Base-by-base conservation (phyloP, 92 coral and sea anemone species). In the Palythoa grandiflora region DNA sequence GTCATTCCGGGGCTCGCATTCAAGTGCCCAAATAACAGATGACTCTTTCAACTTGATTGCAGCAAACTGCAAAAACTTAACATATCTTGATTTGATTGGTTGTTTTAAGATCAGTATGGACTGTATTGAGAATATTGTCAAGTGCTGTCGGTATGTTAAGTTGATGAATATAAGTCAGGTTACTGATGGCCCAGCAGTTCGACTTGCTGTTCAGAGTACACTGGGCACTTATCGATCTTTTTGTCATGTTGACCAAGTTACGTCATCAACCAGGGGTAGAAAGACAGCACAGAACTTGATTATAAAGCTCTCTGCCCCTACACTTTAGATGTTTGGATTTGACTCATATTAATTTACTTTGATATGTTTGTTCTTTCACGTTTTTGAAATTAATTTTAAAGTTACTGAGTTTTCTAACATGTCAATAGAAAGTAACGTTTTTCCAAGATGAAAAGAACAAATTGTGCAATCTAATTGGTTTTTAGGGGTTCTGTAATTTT, bases 1-100 rank as follows among this genome's bases (percentile, higher is more conserved):
- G 1, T 94, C 98, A 48, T 94, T 93, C 86, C 84, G 95, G 70
- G 98, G 98, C 1, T 93, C 94, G 11, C 95, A 94, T 47, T 93
- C 98, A 11, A 88, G 91, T 63, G 84, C 89, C 7, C 91, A 87
- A n/a, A 87, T 94, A 59, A 94, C 90, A 38, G 90, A 88, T 55
- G 93, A 87, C 66, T 94, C 98, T 3, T 66, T 94, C 59, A 55
- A 48, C 36, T 77, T 87, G 36, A 86, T 94, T 59, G 98, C 95
- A 38, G 71, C 47, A 28, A 91, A 77, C 54, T 94, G 98, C 80
- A 77, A 36, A 13, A 73, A 87, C 53, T 52, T 94, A 86, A 71
- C 91, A 36, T 93, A 86, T 57, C 71, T 94, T 71, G 98, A 94
- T 94, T 70, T 93, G 85, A 89, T 94, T 85, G 98, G 98, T 61